Conservation (phyloP, 2,113 vertebrate species). For the Archocentrus centrarchus region DNA sequence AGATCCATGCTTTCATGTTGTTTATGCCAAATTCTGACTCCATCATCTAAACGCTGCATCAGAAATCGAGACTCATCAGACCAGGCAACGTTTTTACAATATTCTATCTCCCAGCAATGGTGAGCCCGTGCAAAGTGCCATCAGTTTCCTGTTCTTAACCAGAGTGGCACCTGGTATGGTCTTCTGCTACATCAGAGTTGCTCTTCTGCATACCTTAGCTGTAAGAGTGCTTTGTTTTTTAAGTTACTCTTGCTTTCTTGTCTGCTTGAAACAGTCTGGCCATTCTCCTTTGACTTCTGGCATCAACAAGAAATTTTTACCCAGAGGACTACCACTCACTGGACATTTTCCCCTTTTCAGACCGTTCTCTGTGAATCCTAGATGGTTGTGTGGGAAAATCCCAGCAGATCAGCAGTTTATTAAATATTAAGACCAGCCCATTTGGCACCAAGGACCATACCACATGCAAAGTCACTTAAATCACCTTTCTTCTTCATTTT, state of each 20-base stretch:
- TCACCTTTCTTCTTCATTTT: too few species aligned
- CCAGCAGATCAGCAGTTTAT: not conserved
- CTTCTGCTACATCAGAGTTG: not conserved
- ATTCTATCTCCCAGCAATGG: not conserved
- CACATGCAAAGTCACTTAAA: not conserved
- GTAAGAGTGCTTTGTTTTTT: not conserved
- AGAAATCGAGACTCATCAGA: not conserved
- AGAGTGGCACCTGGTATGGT: not conserved
- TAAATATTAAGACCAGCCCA: not conserved
- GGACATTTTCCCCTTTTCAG: not conserved
- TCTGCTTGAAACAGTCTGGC: not conserved
- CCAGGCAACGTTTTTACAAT: not conserved
- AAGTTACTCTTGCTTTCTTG: not conserved
- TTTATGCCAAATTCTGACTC: too few species aligned
- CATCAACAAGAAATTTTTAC: not conserved
- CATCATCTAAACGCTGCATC: too few species aligned
- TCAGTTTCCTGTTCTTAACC: not conserved
- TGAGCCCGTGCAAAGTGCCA: not conserved
- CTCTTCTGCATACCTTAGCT: not conserved
- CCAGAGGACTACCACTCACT: not conserved
- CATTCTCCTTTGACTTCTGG: not conserved
- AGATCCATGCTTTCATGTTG: too few species aligned
- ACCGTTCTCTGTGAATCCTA: not conserved
- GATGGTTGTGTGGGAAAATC: not conserved
- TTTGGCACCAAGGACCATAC: not conserved